Conservation (phyloP, 2,797 vertebrate species). For the Cheirogaleus major region DNA sequence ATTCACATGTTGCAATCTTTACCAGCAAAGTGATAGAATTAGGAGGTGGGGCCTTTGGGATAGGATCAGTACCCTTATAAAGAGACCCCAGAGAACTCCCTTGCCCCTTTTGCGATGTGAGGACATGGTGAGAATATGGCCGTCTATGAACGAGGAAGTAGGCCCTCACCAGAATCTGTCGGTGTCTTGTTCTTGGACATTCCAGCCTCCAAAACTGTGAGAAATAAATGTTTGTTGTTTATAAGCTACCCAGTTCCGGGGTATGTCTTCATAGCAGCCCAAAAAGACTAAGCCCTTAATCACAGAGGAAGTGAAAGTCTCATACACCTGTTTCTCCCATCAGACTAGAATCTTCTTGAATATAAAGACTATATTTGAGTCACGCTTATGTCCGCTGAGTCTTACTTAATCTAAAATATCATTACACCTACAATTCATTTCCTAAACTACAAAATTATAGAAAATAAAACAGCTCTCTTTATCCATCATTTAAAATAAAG, state of each 20-base stretch:
- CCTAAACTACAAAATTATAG: conserved; percentile 34
- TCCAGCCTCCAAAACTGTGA: neutral
- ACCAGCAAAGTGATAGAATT: too few relatives aligned
- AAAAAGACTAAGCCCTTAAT: neutral
- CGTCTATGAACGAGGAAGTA: neutral
- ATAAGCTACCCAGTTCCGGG: neutral
- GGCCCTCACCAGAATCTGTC: neutral
- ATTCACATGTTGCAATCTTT: neutral
- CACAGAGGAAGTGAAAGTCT: neutral
- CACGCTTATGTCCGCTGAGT: neutral
- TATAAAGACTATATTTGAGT: neutral
- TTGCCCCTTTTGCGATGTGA: neutral
- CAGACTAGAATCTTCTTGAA: neutral
- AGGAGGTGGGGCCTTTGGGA: neutral
- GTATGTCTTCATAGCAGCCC: neutral
- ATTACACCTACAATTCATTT: neutral
- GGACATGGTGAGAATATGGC: neutral
- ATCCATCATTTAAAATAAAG: conserved; percentile 28
- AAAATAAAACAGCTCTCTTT: conserved; percentile 3
- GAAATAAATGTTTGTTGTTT: neutral
- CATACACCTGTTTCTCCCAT: neutral
- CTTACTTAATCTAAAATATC: conserved; percentile 39
- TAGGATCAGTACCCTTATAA: neutral
- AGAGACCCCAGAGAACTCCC: neutral
- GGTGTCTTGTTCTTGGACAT: neutral